Conservation (phyloP, 2,113 vertebrate genomes). For the Scopus umbretta region DNA sequence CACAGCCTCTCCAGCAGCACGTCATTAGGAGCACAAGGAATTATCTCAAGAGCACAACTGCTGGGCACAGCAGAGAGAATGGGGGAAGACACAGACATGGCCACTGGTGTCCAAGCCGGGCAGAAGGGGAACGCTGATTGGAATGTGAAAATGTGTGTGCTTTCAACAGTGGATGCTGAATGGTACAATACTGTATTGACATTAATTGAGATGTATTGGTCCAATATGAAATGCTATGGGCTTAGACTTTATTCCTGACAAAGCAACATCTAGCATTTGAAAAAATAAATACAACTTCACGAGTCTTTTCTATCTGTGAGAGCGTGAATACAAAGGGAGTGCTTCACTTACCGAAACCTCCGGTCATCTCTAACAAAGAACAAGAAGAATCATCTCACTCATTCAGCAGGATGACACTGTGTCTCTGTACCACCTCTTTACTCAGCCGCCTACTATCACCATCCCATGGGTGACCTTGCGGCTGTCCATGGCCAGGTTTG, state of each 20-base stretch:
- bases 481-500: background rate
- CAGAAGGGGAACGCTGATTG: background rate
- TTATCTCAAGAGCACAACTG: background rate
- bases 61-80: background rate
- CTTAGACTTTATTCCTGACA: background rate
- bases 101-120: background rate
- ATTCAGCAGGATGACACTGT: background rate
- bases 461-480: background rate
- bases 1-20: background rate
- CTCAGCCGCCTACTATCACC: background rate
- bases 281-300: background rate
- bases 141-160: background rate
- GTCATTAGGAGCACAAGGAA: background rate
- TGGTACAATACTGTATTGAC: background rate
- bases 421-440: background rate
- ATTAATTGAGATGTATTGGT: background rate
- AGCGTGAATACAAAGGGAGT: fast-evolving
- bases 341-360: background rate
- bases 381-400: background rate
- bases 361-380: background rate
- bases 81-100: background rate
- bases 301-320: background rate
- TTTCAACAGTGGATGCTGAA: background rate
- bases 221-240: background rate
- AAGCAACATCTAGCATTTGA: background rate